phyloP scores from a whole-genome alignment of 2,888 invertebrate species.

The Tetragonula carbonaria region DNA sequence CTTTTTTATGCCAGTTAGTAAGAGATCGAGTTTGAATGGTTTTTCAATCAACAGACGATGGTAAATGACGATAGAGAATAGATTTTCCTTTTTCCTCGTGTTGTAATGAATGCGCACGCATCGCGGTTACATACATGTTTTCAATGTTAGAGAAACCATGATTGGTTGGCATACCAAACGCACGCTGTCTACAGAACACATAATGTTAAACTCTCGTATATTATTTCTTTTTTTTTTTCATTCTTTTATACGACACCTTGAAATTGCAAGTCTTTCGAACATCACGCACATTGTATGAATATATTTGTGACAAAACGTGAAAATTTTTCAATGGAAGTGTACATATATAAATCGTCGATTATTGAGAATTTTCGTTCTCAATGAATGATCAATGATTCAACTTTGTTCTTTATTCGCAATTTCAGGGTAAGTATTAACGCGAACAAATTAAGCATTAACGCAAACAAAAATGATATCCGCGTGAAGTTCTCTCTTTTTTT shows the following conservation, averaged over 20 bases:
- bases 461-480: conserved; percentile 8
- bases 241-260: conserved; percentile 41
- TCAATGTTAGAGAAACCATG: conserved; percentile 45
- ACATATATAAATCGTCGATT: not conserved
- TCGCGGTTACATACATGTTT: conserved; percentile 31
- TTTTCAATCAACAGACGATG: conserved; percentile 49
- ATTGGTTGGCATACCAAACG: conserved; percentile 53
- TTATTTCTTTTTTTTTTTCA: not conserved
- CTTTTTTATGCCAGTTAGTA: conserved; percentile 70
- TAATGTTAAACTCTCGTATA: conserved; percentile 36
- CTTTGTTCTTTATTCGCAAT: conserved; percentile 48
- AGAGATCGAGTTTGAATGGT: conserved; percentile 56
- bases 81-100: conserved; percentile 51
- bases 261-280: conserved; percentile 42
- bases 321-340: not conserved
- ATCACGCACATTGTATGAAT: conserved; percentile 22
- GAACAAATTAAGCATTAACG: not conserved
- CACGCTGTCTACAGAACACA: conserved; percentile 58
- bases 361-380: not conserved
- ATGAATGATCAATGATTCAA: conserved; percentile 30
- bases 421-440: conserved; percentile 44
- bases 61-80: conserved; percentile 47
- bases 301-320: not conserved
- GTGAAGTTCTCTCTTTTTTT: conserved; percentile 33
- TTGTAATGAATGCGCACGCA: conserved; percentile 26